Evolutionary conservation across 2,797 vertebrate species (phyloP).

Genomic region (Sphenopsis melanotis): DNA sequence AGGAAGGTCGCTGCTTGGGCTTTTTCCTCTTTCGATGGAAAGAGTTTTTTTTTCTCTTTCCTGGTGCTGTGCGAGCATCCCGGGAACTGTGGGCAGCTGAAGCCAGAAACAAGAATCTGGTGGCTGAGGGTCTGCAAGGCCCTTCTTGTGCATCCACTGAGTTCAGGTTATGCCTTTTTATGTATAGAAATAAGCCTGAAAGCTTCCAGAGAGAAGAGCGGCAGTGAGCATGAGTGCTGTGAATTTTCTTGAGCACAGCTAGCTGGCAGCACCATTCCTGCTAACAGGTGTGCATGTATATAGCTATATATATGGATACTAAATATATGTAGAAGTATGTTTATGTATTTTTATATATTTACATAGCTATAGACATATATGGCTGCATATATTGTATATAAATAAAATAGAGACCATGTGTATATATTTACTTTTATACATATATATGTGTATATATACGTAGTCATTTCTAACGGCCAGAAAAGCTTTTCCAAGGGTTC

Average conservation of each 20-base stretch:
- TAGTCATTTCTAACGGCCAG: neutral
- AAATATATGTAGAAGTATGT: neutral
- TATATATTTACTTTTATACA: neutral
- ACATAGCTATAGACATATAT: too few relatives aligned
- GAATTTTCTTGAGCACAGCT: neutral
- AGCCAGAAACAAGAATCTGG: accelerated
- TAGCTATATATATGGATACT: neutral
- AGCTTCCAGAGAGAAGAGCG: neutral
- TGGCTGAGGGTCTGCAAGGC: neutral
- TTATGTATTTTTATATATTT: neutral
- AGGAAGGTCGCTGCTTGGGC: slow-evolving; percentile 3
- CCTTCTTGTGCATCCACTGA: accelerated
- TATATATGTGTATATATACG: neutral
- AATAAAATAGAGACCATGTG: neutral
- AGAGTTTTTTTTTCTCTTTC: neutral
- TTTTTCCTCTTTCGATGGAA: slow-evolving; percentile 19
- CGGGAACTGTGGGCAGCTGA: neutral
- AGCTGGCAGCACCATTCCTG: neutral
- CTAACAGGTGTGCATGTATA: neutral
- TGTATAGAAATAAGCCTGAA: neutral
- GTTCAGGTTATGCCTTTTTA: neutral
- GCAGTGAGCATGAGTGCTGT: neutral
- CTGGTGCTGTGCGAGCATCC: neutral
- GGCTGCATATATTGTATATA: neutral
- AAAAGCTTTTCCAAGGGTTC: neutral